These are phyloP conservation scores for Epirrhoe tristata DNA, from an alignment of 2,888 invertebrate genomes.

Conservation along the genomic window DNA sequence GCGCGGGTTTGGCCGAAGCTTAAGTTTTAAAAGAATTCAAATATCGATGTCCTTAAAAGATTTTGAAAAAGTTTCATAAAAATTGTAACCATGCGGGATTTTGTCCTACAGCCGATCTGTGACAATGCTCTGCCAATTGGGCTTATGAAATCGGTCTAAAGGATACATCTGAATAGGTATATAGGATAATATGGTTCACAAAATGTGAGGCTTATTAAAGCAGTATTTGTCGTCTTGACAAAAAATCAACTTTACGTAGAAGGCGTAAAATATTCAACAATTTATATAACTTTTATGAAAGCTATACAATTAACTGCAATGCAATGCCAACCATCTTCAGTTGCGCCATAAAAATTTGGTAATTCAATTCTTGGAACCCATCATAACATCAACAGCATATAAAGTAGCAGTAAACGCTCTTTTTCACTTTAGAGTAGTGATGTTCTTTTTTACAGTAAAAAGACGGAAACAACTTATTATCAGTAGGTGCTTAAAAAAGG, in stretches of 20 bases:
- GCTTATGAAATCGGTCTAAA: no score
- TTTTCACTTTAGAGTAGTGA: constrained; percentile 48
- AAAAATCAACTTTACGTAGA: background rate
- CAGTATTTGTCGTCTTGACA: background rate
- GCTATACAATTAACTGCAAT: constrained; percentile 28
- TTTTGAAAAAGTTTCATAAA: no score
- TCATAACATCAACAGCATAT: constrained; percentile 52
- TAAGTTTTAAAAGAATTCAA: no score
- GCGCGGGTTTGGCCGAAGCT: no score
- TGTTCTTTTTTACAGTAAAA: constrained; percentile 18
- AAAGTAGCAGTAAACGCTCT: constrained; percentile 47
- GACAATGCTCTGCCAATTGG: no score
- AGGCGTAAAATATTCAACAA: constrained; percentile 9
- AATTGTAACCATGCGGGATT: no score
- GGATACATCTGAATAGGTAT: no score
- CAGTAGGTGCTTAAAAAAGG: no score
- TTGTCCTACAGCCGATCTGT: no score
- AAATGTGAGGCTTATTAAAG: no score
- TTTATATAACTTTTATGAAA: constrained; percentile 16
- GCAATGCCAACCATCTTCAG: constrained; percentile 33
- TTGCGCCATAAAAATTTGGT: constrained; percentile 46
- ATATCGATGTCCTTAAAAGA: no score
- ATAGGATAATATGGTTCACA: no score
- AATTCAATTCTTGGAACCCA: constrained; percentile 57
- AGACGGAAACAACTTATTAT: background rate